Percentiles rank a stretch among this genome's conserved stretches.
Conservation (phyloP, 1,140 invertebrate genomes). For the Colletes gigas region DNA sequence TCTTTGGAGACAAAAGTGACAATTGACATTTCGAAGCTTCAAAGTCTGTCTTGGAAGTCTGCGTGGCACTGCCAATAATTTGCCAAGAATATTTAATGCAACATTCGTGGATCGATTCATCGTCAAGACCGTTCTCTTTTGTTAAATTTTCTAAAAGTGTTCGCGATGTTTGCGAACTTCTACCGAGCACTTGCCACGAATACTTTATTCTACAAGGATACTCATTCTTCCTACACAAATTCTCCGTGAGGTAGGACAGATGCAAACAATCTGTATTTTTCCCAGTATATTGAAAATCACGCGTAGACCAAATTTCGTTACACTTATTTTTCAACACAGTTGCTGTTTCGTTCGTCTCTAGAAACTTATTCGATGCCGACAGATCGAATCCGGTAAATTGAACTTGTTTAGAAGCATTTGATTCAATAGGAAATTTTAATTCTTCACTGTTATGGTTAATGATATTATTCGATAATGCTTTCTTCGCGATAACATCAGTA, state of each 20-base stretch:
- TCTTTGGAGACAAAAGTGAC: conserved; percentile 42
- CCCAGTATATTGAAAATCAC: conserved; percentile 41
- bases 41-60: conserved; percentile 45
- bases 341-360: too few relatives aligned
- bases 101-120: conserved; percentile 34
- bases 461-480: not conserved
- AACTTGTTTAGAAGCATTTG: not conserved
- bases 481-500: not conserved
- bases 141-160: conserved; percentile 41
- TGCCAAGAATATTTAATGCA: conserved; percentile 70
- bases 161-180: conserved; percentile 60
- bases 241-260: not conserved
- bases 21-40: conserved; percentile 50
- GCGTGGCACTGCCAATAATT: conserved; percentile 65
- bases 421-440: not conserved
- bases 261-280: conserved; percentile 35
- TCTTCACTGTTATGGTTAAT: not conserved
- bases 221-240: not conserved
- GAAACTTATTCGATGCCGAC: not conserved
- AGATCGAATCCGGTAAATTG: not conserved
- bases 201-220: conserved; percentile 62
- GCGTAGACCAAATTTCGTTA: not conserved
- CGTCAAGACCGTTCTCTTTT: not conserved
- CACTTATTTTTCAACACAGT: not conserved
- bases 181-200: conserved; percentile 68